These are phyloP conservation scores for Lycaon pictus DNA, from an alignment of 2,113 vertebrate genomes.

Conservation along the genomic window DNA sequence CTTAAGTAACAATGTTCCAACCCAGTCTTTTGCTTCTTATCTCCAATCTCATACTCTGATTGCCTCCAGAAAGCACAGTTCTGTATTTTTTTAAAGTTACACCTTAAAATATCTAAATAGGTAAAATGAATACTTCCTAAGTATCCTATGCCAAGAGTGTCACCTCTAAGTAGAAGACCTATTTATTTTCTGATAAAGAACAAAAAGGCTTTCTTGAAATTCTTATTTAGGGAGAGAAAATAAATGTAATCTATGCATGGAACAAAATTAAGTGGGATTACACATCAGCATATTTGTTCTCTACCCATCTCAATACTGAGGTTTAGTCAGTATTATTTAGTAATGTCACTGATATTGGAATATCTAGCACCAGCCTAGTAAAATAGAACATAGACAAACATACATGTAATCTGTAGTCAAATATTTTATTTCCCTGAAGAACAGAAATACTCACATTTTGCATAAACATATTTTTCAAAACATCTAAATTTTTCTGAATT, in stretches of 20 bases:
- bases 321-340: background rate
- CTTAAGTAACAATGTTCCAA: background rate
- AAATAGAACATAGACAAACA: background rate
- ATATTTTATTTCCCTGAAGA: conserved; percentile 44
- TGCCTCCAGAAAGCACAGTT: background rate
- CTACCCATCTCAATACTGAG: background rate
- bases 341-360: background rate
- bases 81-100: background rate
- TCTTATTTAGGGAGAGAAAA: conserved; percentile 40
- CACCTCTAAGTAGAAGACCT: background rate
- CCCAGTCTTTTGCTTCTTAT: background rate
- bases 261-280: conserved; percentile 29
- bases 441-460: background rate
- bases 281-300: background rate
- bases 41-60: background rate
- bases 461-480: conserved; percentile 61
- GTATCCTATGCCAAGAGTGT: background rate
- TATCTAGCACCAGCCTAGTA: background rate
- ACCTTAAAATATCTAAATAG: background rate
- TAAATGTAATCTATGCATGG: background rate
- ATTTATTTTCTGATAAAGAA: conserved; percentile 43
- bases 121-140: conserved; percentile 20
- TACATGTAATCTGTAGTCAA: background rate
- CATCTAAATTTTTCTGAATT: conserved; percentile 56
- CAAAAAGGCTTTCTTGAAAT: conserved; percentile 8